Evolutionary conservation across 2,888 invertebrate genomes (phyloP).

Genomic region (Diachrysia chrysitis): DNA sequence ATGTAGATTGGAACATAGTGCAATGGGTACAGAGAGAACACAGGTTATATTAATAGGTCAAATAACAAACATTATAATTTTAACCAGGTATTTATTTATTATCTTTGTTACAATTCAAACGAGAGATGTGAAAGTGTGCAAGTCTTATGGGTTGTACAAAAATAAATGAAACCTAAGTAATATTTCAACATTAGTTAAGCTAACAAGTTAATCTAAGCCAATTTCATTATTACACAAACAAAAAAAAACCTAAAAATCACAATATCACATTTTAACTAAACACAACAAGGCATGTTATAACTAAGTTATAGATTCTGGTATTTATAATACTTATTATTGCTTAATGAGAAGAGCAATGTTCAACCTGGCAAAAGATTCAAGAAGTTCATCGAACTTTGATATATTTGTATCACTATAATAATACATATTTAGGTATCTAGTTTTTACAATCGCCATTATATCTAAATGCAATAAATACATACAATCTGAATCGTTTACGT

Average conservation of each 20-base stretch:
- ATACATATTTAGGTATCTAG: constrained; percentile 75
- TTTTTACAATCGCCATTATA: constrained; percentile 84
- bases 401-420: constrained; percentile 77
- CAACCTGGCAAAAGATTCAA: constrained; percentile 71
- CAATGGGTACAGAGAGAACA: too few species aligned
- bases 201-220: constrained; percentile 79
- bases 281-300: constrained; percentile 77
- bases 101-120: constrained; percentile 82
- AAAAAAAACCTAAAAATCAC: constrained; percentile 77
- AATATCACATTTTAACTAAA: constrained; percentile 88
- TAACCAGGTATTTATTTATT: constrained; percentile 84
- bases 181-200: constrained; percentile 76
- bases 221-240: constrained; percentile 75
- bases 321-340: constrained; percentile 81
- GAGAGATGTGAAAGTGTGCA: constrained; percentile 82
- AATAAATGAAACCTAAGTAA: constrained; percentile 84
- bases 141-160: constrained; percentile 84
- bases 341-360: constrained; percentile 71
- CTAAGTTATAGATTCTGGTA: constrained; percentile 75
- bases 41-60: background rate
- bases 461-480: constrained; percentile 89
- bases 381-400: constrained; percentile 74
- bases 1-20: too few species aligned
- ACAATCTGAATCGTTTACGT: constrained; percentile 71
- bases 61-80: constrained; percentile 24